Percentiles rank a stretch among this genome's conserved stretches.
These are phyloP conservation scores for Aethes cnicana DNA, from an alignment of 2,888 invertebrate genomes.

Conservation along the genomic window DNA sequence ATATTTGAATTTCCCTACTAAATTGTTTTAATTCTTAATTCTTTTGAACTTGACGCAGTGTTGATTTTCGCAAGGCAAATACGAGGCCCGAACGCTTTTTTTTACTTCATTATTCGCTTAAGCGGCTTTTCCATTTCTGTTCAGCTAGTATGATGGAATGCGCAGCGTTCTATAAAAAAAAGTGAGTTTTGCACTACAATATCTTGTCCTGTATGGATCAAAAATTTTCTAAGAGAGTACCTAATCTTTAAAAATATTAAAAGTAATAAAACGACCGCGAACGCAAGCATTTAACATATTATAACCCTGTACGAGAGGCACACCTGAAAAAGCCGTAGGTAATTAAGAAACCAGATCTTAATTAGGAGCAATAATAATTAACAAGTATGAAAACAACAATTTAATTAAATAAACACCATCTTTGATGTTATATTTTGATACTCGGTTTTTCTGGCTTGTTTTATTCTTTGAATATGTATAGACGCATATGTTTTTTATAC, in stretches of 20 bases:
- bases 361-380: slow-evolving; percentile 29
- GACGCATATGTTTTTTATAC: no score
- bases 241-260: no score
- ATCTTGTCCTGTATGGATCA: no score
- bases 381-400: slow-evolving; percentile 18
- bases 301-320: slow-evolving; percentile 4
- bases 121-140: slow-evolving; percentile 17
- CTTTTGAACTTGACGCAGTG: slow-evolving; percentile 18
- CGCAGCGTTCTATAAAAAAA: no score
- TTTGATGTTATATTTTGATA: slow-evolving; percentile 9
- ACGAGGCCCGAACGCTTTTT: slow-evolving; percentile 3
- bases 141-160: no score
- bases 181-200: no score
- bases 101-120: slow-evolving; percentile 20
- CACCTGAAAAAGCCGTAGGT: slow-evolving; percentile 20
- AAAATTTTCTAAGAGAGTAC: no score
- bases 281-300: no score
- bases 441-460: no score
- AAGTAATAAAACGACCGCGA: no score
- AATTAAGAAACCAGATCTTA: slow-evolving; percentile 30
- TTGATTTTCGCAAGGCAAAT: slow-evolving; percentile 23
- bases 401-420: slow-evolving; percentile 14
- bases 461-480: no score
- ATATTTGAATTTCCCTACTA: slow-evolving; percentile 21
- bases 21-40: slow-evolving; percentile 27